Conservation (phyloP, 2,888 invertebrate species). For the Unio pictorum region DNA sequence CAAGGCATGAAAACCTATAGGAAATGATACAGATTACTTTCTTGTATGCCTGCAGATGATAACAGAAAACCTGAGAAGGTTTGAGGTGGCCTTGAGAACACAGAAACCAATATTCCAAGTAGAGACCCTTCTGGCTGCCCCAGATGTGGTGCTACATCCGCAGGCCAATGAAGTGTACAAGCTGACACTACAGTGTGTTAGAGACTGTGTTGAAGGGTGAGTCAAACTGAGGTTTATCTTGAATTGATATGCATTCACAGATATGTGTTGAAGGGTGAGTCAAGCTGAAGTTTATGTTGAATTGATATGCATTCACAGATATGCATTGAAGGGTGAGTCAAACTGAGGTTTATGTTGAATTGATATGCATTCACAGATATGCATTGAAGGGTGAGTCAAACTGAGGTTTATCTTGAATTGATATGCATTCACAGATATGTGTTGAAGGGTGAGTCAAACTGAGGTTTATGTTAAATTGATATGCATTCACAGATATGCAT, state of each 20-base stretch:
- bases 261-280: too few species aligned
- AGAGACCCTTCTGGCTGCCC: conserved; percentile 81
- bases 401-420: background rate
- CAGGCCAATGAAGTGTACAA: conserved; percentile 84
- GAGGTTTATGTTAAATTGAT: too few species aligned
- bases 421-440: background rate
- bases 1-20: background rate
- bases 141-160: conserved; percentile 84
- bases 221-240: conserved; percentile 7
- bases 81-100: conserved; percentile 77
- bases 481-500: too few species aligned
- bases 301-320: too few species aligned
- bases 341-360: too few species aligned
- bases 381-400: conserved; percentile 79
- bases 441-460: too few species aligned
- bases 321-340: too few species aligned
- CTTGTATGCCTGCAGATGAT: conserved; percentile 72
- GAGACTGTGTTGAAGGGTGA: conserved; percentile 84
- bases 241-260: background rate
- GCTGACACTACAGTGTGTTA: conserved; percentile 81
- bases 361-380: conserved; percentile 51
- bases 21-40: background rate
- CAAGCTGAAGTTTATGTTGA: too few species aligned
- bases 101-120: conserved; percentile 83
- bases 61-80: conserved; percentile 81